Conservation (phyloP, 2,888 invertebrate genomes). For the Xestia ashworthii region DNA sequence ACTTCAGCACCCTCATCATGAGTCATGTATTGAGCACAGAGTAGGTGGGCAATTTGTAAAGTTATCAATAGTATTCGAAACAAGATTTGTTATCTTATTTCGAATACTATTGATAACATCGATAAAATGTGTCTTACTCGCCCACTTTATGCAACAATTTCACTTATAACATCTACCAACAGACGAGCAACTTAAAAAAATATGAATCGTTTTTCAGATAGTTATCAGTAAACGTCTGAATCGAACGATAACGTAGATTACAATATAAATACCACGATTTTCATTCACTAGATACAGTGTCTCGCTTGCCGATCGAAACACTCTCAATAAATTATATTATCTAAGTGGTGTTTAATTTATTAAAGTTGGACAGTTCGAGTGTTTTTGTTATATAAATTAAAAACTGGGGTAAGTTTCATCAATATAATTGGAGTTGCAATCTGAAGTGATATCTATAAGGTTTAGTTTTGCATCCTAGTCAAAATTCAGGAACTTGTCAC, state of each 20-base stretch:
- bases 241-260: neutral
- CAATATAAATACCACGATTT: neutral
- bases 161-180: neutral
- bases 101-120: neutral
- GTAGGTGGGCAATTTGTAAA: neutral
- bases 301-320: neutral
- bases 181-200: neutral
- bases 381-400: neutral
- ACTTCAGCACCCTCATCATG: neutral
- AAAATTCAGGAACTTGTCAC: too few relatives aligned
- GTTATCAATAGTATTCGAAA: neutral
- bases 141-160: neutral
- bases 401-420: neutral
- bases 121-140: neutral
- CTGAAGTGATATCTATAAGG: neutral
- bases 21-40: neutral
- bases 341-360: neutral
- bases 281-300: neutral
- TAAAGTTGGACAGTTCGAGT: neutral
- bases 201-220: neutral
- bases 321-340: neutral
- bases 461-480: too few relatives aligned
- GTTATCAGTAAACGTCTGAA: neutral
- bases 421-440: neutral
- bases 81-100: neutral